Conservation (phyloP, 2,888 invertebrate species). For the Entomobrya proxima region DNA sequence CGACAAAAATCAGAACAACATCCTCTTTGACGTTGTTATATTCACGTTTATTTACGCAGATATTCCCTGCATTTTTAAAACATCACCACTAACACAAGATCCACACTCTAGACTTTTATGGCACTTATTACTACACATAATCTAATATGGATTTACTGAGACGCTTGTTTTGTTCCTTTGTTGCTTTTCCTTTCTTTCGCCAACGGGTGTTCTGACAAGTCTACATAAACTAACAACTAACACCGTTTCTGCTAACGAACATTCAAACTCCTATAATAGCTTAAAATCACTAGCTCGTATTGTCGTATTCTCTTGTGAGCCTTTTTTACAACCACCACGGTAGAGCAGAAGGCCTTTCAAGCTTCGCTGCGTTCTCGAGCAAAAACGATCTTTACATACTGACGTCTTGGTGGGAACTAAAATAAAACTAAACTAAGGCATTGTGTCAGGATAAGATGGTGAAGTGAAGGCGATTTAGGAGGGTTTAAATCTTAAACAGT, state of each 20-base stretch:
- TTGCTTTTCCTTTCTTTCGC: conserved; percentile 20
- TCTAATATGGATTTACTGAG: too few relatives aligned
- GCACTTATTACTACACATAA: neutral
- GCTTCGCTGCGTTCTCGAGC: conserved; percentile 33
- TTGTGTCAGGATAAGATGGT: conserved; percentile 62
- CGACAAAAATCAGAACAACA: too few relatives aligned
- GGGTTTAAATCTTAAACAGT: conserved; percentile 18
- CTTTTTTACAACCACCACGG: too few relatives aligned
- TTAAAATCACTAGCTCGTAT: too few relatives aligned
- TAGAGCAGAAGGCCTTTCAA: too few relatives aligned
- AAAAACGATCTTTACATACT: conserved; percentile 23
- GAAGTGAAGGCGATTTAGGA: conserved; percentile 33
- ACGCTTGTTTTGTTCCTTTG: neutral
- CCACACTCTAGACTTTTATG: neutral
- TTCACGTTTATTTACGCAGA: too few relatives aligned
- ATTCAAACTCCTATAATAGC: neutral
- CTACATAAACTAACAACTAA: too few relatives aligned
- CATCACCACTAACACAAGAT: too few relatives aligned
- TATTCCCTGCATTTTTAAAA: too few relatives aligned
- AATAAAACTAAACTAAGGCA: conserved; percentile 66
- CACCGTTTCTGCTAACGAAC: neutral
- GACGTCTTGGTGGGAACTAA: conserved; percentile 61
- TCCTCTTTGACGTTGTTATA: too few relatives aligned
- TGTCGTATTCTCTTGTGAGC: too few relatives aligned
- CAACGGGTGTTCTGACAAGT: too few relatives aligned